These are phyloP conservation scores for Pachliopta kotzebuea DNA, from an alignment of 2,888 invertebrate species.

Conservation along the genomic window DNA sequence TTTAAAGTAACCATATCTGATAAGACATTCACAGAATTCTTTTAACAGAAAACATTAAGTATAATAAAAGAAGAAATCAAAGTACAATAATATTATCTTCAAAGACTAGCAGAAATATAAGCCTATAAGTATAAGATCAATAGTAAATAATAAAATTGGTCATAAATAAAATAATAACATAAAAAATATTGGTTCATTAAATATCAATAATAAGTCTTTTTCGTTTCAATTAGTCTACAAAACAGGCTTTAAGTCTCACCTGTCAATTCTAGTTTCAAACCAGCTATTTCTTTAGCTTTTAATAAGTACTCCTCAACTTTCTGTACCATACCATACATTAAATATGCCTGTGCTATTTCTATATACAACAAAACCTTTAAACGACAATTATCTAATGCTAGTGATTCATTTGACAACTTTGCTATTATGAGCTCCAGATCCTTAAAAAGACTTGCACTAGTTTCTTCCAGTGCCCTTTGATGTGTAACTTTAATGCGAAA, in stretches of 20 bases:
- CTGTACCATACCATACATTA: slow-evolving; percentile 87
- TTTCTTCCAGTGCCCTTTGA: slow-evolving; percentile 88
- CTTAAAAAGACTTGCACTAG: slow-evolving; percentile 83
- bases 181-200: no score
- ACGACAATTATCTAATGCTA: slow-evolving; percentile 50
- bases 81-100: no score
- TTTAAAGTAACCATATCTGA: no score
- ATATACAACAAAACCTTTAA: slow-evolving; percentile 67
- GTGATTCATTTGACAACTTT: slow-evolving; percentile 63
- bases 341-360: slow-evolving; percentile 84
- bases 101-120: no score
- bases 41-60: no score
- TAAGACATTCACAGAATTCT: no score
- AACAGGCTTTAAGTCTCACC: slow-evolving; percentile 58
- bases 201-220: no score
- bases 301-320: slow-evolving; percentile 85
- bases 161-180: no score
- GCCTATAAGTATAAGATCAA: no score
- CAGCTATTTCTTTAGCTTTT: slow-evolving; percentile 82
- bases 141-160: no score
- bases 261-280: slow-evolving; percentile 85
- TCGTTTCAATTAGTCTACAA: no score
- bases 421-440: slow-evolving; percentile 77
- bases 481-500: slow-evolving; percentile 87
- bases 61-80: no score